These are phyloP conservation scores for Campoplex capitator DNA, from an alignment of 2,888 invertebrate genomes.

Conservation along the genomic window DNA sequence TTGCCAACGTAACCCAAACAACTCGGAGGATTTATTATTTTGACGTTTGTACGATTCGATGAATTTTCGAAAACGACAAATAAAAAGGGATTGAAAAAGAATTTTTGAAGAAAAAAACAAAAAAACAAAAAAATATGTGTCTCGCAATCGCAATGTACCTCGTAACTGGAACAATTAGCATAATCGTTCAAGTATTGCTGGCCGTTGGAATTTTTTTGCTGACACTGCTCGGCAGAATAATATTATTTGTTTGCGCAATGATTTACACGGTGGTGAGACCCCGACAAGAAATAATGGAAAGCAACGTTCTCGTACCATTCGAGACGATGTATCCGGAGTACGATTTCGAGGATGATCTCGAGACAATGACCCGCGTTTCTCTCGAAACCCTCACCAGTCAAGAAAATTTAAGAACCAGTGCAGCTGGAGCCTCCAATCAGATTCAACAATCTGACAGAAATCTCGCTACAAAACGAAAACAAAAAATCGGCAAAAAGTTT, in stretches of 20 bases:
- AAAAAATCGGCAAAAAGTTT: slow-evolving; percentile 34
- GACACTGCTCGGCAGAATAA: slow-evolving; percentile 68
- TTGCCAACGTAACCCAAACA: not conserved
- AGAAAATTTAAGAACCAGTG: slow-evolving; percentile 23
- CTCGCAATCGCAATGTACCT: slow-evolving; percentile 74
- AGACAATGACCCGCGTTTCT: slow-evolving; percentile 74
- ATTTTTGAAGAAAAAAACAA: not conserved
- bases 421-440: not conserved
- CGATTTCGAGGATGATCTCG: slow-evolving; percentile 75
- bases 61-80: not conserved
- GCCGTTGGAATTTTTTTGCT: slow-evolving; percentile 70
- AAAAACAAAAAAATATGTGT: slow-evolving; percentile 66
- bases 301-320: slow-evolving; percentile 61
- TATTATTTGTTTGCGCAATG: slow-evolving; percentile 71
- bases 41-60: slow-evolving; percentile 6
- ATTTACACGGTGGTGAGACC: slow-evolving; percentile 70
- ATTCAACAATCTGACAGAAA: slow-evolving; percentile 41
- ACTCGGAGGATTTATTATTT: not conserved
- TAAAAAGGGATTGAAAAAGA: not conserved
- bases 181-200: slow-evolving; percentile 68
- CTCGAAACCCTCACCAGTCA: slow-evolving; percentile 73
- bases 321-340: slow-evolving; percentile 77
- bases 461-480: slow-evolving; percentile 11
- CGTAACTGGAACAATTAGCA: slow-evolving; percentile 70
- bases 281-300: slow-evolving; percentile 37